A percentile compares a stretch with the other conserved stretches of the same genome.
These are phyloP conservation scores for Mystacides longicornis DNA, from an alignment of 2,888 invertebrate species.

Conservation along the genomic window DNA sequence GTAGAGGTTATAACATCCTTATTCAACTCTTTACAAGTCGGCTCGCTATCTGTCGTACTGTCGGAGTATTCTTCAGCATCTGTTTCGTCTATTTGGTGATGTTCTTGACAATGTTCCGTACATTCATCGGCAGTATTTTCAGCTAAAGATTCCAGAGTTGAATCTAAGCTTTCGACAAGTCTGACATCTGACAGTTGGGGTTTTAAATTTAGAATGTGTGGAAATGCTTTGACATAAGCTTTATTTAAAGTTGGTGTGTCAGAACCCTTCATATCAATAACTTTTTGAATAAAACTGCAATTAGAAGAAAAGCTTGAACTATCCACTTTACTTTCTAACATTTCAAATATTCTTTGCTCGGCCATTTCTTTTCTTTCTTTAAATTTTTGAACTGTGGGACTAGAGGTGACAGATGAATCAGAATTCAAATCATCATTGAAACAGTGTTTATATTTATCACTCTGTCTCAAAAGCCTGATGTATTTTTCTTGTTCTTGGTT, in stretches of 20 bases:
- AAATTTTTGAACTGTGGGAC: constrained; percentile 16
- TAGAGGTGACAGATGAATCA: constrained; percentile 4
- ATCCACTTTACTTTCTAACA: constrained; percentile 66
- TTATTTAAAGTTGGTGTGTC: constrained; percentile 42
- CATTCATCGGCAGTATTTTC: constrained; percentile 3
- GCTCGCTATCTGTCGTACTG: constrained; percentile 34
- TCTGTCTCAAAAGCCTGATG: constrained; percentile 40
- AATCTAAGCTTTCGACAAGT: constrained; percentile 12
- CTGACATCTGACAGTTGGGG: constrained; percentile 30
- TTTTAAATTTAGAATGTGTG: constrained; percentile 36
- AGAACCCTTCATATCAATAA: constrained; percentile 44
- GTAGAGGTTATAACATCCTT: constrained; percentile 21
- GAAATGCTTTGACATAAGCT: constrained; percentile 38
- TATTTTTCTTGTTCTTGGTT: constrained; percentile 44
- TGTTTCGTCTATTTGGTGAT: neutral
- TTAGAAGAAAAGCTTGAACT: constrained; percentile 65
- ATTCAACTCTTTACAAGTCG: constrained; percentile 35
- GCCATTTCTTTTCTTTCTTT: constrained; percentile 43
- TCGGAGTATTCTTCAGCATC: constrained; percentile 19
- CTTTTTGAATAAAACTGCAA: constrained; percentile 54
- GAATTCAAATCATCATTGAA: constrained; percentile 8
- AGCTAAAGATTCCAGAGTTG: constrained; percentile 4
- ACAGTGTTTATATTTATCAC: constrained; percentile 44
- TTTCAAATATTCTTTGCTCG: constrained; percentile 69
- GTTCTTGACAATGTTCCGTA: neutral